Base-by-base conservation (phyloP, 2,113 vertebrate genomes). In the Neofelis nebulosa region DNA sequence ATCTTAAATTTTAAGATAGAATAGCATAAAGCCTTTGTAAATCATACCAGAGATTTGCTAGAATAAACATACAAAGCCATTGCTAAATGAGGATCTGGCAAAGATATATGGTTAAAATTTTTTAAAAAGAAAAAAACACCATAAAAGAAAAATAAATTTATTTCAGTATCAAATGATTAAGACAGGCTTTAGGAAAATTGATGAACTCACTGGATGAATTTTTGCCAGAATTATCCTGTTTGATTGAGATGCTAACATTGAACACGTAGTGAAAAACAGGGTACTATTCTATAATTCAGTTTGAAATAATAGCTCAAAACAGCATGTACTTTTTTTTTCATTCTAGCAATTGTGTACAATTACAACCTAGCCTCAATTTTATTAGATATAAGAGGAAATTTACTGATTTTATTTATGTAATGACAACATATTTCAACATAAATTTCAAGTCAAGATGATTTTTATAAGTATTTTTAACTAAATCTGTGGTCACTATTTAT, bases 371-470 rank as follows among this genome's bases (percentile, higher is more conserved):
- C 23, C 16, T 48, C 79, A 41, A 85, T 63, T 93, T 61, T 71
- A 90, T 48, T 69, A 83, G 7, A 33, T 29, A 55, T 19, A 88
- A 71, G 25, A 69, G 27, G 91, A 90, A 76, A 83, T 52, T 41
- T 57, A 12, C 14, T 80, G 9, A 23, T 21, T 90, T 78, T 85
- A 82, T 90, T 92, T 90, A 88, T 57, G 76, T 96, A 84, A 93
- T 66, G 15, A 65, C 16, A 69, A 61, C 11, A 10, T 27, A 81
- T 81, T 94, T 84, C 36, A 38, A 68, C 18, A 80, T 66, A 96
- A 89, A 84, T 65, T 88, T 63, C 31, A 86, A 55, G 69, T 84
- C 27, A 80, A 87, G 89, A 76, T 52, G 41, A 78, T 83, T 76
- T 73, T 63, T 19, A 16, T 29, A 84, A 48, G 29, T 71, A 69